Evolutionary conservation across 2,888 invertebrate species (phyloP), one percentile per base, ranked within the genome.

Genomic region (Adelognathus sp.): DNA sequence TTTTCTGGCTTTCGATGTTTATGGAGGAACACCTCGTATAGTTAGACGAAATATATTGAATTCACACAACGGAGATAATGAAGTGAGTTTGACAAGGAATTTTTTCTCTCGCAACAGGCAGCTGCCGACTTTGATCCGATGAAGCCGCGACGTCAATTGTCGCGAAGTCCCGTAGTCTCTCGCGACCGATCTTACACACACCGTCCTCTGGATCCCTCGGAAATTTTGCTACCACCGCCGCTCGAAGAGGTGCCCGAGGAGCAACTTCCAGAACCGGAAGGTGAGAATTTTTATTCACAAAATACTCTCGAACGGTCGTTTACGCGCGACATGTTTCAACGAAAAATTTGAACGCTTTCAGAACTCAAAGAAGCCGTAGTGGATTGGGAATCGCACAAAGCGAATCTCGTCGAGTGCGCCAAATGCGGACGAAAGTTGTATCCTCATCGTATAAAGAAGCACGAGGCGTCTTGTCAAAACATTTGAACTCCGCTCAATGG

Each of bases 81-180:
- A n/a, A n/a, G n/a, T n/a, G n/a, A n/a, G n/a, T n/a, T n/a, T n/a
- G n/a, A 14, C 5, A n/a, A 18, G 1, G 4, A 7, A 5, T 24
- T 36, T 58, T 9, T 31, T 31, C 16, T 14, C 1, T 21, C 11
- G 18, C 21, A 24, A 56, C 41, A 54, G 66, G 16, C 27, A 36
- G 16, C 9, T 1, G 50, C 16, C 6, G 50, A 36, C 7, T 73
- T 73, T 7, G 14, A 77, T 46, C 78, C 78, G 5, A 74, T 79
- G 74, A 79, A 66, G 16, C 74, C 78, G 18, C 50, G 70, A n/a
- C 70, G 64, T 24, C 52, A 74, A 14, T 74, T 79, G 9, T 44
- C 70, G n/a, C 58, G 78, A 60, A 74, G 74, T 64, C 78, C 78
- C 3, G 0, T 64, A 7, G 14, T 1, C 16, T 2, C 24, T 27